Base-by-base conservation (phyloP, 2,113 vertebrate species). In the Nothocercus nigrocapillus region DNA sequence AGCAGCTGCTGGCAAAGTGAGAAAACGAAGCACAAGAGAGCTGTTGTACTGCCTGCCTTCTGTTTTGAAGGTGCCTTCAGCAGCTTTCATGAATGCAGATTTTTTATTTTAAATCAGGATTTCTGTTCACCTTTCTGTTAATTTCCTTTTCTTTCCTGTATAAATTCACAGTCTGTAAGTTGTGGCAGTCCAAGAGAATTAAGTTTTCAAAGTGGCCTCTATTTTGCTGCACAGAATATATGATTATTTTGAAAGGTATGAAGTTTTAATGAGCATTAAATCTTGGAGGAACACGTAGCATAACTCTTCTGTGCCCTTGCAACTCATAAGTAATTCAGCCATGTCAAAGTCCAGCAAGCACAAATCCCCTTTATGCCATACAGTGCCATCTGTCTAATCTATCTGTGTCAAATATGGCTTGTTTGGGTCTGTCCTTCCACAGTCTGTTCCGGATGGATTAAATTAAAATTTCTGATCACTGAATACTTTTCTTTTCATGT, bases 381-480 rank as follows among this genome's bases (percentile, higher is more conserved):
- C 56, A 36, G 70, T 24, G 18, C 94, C 94, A 96, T 97, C 94
- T 96, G 94, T 95, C 93, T 96, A 92, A 94, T 95, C 92, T 96
- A 56, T 92, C 63, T 90, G 62, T 94, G 88, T 95, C 89, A 87
- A 96, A 97, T 93, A 91, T 62, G 89, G 95, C 91, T 97, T 93
- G 89, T 96, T 96, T 96, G 70, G 70, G 70, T 84, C 94, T 73
- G 47, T 66, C 53, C 69, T 94, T 22, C 86, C 36, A 2, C 56
- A 59, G 83, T 20, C 77, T 84, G 6, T 61, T 72, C 54, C n/a
- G 63, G 47, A 12, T 7, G 68, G 77, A 90, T 82, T 36, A 51
- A 56, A 62, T 73, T n/a, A 28, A 69, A 59, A 81, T 67, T 91
- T 47, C 68, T 74, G 47, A 7, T 73, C 58, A 58, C 8, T 47